Percentiles rank a stretch among this genome's conserved stretches.
phyloP scores from a whole-genome alignment of 1,140 invertebrate genomes.

The Saccostrea glomerata region DNA sequence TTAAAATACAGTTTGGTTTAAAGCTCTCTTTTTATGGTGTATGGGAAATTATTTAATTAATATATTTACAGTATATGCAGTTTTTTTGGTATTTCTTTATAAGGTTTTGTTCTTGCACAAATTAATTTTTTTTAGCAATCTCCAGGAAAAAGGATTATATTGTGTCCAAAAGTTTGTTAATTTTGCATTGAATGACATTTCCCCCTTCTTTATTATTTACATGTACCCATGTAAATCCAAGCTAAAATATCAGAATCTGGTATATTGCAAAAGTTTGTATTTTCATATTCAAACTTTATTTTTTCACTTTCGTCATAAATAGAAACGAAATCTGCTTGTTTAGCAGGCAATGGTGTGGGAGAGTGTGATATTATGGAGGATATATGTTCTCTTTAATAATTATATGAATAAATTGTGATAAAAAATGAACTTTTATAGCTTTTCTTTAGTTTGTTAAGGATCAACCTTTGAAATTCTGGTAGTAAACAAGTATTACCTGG shows the following conservation, averaged over 20 bases:
- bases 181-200: neutral
- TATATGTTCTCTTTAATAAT: constrained; percentile 20
- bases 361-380: neutral
- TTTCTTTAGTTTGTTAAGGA: no score
- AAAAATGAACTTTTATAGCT: neutral
- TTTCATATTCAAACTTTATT: neutral
- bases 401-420: constrained; percentile 44
- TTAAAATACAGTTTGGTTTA: neutral
- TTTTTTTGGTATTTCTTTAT: neutral
- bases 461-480: no score
- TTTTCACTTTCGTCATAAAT: neutral
- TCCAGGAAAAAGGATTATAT: neutral
- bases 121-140: neutral
- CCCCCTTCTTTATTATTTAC: neutral
- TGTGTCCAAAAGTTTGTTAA: neutral
- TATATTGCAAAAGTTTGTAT: neutral
- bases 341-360: neutral
- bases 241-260: neutral
- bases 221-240: neutral
- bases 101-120: neutral
- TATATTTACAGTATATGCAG: neutral
- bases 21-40: neutral
- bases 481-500: no score
- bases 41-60: neutral
- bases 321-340: neutral